These are phyloP conservation scores for Luehdorfia chinensis DNA, from an alignment of 1,140 invertebrate species.

Conservation along the genomic window DNA sequence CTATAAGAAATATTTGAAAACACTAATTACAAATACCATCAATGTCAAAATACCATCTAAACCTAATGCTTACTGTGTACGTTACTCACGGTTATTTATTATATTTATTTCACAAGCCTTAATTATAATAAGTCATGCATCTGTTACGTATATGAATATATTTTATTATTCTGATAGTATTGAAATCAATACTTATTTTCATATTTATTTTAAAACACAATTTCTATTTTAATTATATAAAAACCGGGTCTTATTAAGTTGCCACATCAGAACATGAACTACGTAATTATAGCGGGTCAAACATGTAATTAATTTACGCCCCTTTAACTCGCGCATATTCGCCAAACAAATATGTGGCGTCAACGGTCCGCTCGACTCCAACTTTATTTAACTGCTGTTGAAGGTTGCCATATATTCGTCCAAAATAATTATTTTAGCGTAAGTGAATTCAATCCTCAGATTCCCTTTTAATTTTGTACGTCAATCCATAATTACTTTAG, in stretches of 20 bases:
- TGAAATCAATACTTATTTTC: no score
- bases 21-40: no score
- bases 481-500: neutral
- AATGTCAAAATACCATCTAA: no score
- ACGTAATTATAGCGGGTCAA: conserved; percentile 52
- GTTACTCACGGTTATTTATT: no score
- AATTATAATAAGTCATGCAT: no score
- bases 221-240: no score
- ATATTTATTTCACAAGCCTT: no score
- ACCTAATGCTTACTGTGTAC: no score
- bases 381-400: conserved; percentile 29
- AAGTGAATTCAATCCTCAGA: conserved; percentile 12
- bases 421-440: conserved; percentile 41
- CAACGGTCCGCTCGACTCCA: conserved; percentile 28
- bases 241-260: conserved; percentile 51
- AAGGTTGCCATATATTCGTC: conserved; percentile 36
- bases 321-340: conserved; percentile 39
- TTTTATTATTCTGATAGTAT: no score
- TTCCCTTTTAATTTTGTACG: conserved; percentile 5
- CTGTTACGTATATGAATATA: no score
- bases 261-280: conserved; percentile 35
- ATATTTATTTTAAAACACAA: no score
- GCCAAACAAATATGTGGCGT: conserved; percentile 46
- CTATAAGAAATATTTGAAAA: no score
- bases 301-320: conserved; percentile 62